phyloP scores from a whole-genome alignment of 2,113 vertebrate genomes.

The Larimichthys polyactis region DNA sequence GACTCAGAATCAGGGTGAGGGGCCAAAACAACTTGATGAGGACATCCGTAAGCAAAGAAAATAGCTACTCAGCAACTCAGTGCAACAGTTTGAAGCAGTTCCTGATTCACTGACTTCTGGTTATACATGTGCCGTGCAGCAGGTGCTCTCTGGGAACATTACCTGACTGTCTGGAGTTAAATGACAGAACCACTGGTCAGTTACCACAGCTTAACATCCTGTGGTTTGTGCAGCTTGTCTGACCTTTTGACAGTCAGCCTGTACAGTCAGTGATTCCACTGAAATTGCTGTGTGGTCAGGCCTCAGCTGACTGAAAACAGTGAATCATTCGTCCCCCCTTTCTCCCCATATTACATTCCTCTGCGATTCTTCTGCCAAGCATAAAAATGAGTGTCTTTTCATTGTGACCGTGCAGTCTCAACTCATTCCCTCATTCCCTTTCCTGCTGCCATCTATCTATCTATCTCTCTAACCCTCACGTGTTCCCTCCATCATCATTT shows the following conservation, averaged over 20 bases:
- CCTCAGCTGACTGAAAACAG: constrained; percentile 35
- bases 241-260: constrained; percentile 44
- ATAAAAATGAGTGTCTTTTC: constrained; percentile 35
- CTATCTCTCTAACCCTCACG: constrained; percentile 16
- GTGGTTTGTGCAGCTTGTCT: constrained; percentile 10
- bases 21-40: too few species aligned
- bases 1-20: too few species aligned
- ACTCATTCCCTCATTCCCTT: constrained; percentile 35
- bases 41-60: too few species aligned
- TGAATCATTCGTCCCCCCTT: constrained; percentile 25
- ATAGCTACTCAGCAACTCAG: too few species aligned
- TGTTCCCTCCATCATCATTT: constrained; percentile 42
- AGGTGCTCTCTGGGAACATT: constrained; percentile 15
- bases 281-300: constrained; percentile 26
- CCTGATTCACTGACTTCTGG: neutral
- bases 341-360: constrained; percentile 31
- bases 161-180: constrained; percentile 20
- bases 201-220: constrained; percentile 10
- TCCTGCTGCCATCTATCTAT: constrained; percentile 35
- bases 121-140: neutral
- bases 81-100: neutral
- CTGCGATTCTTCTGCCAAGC: constrained; percentile 15
- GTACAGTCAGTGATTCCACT: constrained; percentile 23
- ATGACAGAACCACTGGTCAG: constrained; percentile 9
- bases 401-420: constrained; percentile 27